phyloP scores from a whole-genome alignment of 2,888 invertebrate genomes.

The Watsonalla cultraria region DNA sequence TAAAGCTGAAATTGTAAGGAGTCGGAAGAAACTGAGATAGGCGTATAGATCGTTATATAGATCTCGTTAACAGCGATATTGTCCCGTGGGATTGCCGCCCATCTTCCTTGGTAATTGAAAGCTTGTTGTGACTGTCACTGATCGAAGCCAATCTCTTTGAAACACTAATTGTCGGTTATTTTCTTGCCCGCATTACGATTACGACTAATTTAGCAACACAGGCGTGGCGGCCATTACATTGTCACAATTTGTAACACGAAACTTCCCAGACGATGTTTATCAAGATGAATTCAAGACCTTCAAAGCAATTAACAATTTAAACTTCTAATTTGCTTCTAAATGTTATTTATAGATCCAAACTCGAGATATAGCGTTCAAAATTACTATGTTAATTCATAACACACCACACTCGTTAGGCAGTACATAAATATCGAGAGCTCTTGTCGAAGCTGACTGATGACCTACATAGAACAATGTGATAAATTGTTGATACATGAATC shows the following conservation, averaged over 20 bases:
- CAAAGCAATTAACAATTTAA: not conserved
- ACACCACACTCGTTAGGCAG: slow-evolving; percentile 1
- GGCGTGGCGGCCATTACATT: not conserved
- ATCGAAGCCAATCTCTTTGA: slow-evolving; percentile 25
- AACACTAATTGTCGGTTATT: slow-evolving; percentile 20
- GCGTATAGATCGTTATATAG: too few relatives aligned
- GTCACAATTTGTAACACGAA: slow-evolving; percentile 4
- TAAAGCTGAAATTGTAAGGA: too few relatives aligned
- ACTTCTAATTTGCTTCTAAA: too few relatives aligned
- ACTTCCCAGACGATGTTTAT: slow-evolving; percentile 11
- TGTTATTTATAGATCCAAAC: slow-evolving; percentile 1
- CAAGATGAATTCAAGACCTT: slow-evolving; percentile 1
- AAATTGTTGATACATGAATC: slow-evolving; percentile 28
- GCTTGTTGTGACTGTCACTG: slow-evolving; percentile 28
- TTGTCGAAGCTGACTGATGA: slow-evolving; percentile 12
- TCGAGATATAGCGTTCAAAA: slow-evolving; percentile 2
- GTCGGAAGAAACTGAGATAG: too few relatives aligned
- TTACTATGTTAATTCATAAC: slow-evolving; percentile 1
- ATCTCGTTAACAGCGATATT: slow-evolving; percentile 4
- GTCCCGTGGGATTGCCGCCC: slow-evolving; percentile 28
- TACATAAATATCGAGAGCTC: slow-evolving; percentile 8
- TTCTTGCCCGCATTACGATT: not conserved
- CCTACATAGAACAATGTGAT: slow-evolving; percentile 25
- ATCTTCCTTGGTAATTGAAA: slow-evolving; percentile 35
- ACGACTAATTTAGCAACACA: not conserved